Percentiles rank a stretch among this genome's conserved stretches.
phyloP scores from a whole-genome alignment of 2,797 vertebrate genomes.

The Staurois parvus region DNA sequence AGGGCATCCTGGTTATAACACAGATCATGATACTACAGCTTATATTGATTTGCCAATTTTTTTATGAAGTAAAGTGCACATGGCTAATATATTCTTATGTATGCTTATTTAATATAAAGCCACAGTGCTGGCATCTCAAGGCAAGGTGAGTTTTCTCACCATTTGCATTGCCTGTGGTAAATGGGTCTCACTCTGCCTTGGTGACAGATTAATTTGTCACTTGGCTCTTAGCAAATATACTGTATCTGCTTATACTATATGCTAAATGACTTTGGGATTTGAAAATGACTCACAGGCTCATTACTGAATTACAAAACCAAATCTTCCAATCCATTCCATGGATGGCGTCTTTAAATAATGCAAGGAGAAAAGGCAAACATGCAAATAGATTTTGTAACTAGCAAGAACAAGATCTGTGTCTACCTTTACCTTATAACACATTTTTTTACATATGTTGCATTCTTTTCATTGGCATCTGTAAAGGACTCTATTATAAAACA shows the following conservation, averaged over 20 bases:
- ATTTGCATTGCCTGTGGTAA: not conserved
- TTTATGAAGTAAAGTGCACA: slow-evolving; percentile 14
- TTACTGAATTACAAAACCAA: no score
- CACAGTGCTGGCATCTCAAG: not conserved
- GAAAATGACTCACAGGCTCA: no score
- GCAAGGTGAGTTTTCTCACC: not conserved
- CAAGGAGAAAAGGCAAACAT: not conserved
- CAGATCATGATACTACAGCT: slow-evolving; percentile 5
- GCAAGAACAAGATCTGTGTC: not conserved
- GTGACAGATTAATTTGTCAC: no score
- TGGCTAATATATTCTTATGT: not conserved
- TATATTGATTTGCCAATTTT: slow-evolving; percentile 4
- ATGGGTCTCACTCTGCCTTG: no score
- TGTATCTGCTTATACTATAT: no score
- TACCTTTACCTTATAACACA: not conserved
- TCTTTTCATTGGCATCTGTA: not conserved
- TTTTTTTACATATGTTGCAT: not conserved
- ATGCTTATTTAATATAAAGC: not conserved
- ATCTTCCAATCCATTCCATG: no score
- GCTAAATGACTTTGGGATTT: no score
- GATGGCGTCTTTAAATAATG: not conserved
- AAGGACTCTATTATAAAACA: no score
- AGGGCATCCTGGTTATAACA: not conserved
- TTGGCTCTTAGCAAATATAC: no score
- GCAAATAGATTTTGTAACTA: not conserved